Evolutionary conservation across 2,888 invertebrate genomes (phyloP).

Genomic region (Hirtodrosophila confusa): DNA sequence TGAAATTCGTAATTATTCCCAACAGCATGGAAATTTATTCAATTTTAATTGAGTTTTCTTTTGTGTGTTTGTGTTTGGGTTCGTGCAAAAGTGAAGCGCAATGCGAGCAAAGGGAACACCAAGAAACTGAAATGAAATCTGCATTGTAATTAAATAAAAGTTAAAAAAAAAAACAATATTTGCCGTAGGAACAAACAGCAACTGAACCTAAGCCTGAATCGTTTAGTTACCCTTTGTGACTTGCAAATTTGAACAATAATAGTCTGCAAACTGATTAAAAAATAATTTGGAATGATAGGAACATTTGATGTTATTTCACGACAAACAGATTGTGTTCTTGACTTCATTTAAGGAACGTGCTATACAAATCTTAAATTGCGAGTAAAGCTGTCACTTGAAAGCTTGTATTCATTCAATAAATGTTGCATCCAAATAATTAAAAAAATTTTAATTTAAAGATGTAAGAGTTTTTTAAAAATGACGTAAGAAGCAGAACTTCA

Average conservation of each 20-base stretch:
- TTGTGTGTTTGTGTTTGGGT: constrained; percentile 40
- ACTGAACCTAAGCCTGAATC: not conserved
- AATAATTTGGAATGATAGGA: not conserved
- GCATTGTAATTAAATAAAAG: constrained; percentile 66
- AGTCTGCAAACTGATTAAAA: not conserved
- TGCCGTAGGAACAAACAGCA: constrained; percentile 2
- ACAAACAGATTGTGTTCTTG: too few species aligned
- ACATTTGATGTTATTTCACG: too few species aligned
- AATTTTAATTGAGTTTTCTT: constrained; percentile 79
- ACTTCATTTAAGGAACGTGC: not conserved
- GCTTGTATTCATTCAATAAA: too few species aligned
- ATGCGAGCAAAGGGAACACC: constrained; percentile 25
- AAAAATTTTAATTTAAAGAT: too few species aligned
- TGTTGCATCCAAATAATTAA: too few species aligned
- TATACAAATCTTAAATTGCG: not conserved
- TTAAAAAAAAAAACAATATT: constrained; percentile 24
- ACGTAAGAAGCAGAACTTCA: too few species aligned
- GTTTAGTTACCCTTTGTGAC: constrained; percentile 10
- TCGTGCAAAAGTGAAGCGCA: constrained; percentile 33
- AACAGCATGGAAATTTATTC: constrained; percentile 78
- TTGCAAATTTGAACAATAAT: constrained; percentile 6
- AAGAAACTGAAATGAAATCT: constrained; percentile 71
- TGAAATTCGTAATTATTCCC: constrained; percentile 80
- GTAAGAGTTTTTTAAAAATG: too few species aligned
- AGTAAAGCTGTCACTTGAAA: too few species aligned